A percentile compares a stretch with the other conserved stretches of the same genome.
phyloP scores from a whole-genome alignment of 2,113 vertebrate species.

The Collichthys lucidus region DNA sequence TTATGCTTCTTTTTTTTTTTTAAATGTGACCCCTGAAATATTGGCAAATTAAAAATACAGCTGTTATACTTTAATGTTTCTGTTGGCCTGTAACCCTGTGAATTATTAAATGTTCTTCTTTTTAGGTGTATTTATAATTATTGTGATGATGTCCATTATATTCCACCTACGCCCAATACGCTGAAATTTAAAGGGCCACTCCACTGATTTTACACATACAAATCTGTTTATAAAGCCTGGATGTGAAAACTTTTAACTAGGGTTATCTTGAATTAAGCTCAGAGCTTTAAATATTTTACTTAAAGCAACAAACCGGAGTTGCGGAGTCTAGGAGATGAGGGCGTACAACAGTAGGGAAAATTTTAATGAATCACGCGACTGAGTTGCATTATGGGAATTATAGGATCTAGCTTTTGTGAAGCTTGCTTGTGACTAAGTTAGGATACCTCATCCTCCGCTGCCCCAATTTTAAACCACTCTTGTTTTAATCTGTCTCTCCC shows the following conservation, averaged over 20 bases:
- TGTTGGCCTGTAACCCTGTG: background rate
- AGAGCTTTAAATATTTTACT: background rate
- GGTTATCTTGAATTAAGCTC: background rate
- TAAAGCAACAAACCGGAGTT: background rate
- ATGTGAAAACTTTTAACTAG: background rate
- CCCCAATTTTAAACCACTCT: background rate
- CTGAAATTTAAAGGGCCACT: background rate
- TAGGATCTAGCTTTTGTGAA: background rate
- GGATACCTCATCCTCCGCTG: background rate
- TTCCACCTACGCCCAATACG: background rate
- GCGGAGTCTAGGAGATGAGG: background rate
- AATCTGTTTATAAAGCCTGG: background rate
- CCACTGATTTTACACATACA: background rate
- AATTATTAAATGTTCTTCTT: too few species aligned
- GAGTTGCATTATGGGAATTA: slow-evolving; percentile 14
- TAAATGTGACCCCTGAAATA: background rate
- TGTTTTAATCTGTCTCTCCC: background rate
- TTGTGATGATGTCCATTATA: background rate
- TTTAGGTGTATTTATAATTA: too few species aligned
- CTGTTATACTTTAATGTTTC: background rate
- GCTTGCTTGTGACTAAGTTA: background rate
- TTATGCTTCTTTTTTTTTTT: background rate
- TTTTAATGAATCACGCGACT: background rate
- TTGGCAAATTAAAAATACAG: background rate
- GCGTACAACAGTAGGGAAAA: background rate